These are phyloP conservation scores for Carpatolechia fugitivella DNA, from an alignment of 2,888 invertebrate genomes.

Conservation along the genomic window DNA sequence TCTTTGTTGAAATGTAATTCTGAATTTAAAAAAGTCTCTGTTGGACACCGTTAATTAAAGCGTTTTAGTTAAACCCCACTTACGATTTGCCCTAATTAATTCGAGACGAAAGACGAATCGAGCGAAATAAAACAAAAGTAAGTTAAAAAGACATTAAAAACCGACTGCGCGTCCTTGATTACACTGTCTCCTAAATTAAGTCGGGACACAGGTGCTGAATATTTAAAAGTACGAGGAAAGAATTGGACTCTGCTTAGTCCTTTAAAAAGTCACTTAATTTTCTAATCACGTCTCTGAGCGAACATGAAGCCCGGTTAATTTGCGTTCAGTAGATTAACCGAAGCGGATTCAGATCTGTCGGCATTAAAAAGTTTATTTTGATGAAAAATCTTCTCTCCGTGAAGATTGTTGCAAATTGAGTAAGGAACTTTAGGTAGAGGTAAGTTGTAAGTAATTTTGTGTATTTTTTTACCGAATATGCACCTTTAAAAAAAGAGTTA, in stretches of 20 bases:
- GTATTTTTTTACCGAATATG: too few relatives aligned
- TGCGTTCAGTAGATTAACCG: constrained; percentile 8
- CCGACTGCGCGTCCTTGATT: constrained; percentile 47
- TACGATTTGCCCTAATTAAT: constrained; percentile 14
- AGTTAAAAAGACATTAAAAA: constrained; percentile 53
- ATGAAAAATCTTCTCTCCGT: not conserved
- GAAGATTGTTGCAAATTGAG: too few relatives aligned
- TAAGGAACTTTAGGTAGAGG: too few relatives aligned
- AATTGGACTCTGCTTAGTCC: constrained; percentile 22
- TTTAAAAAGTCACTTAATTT: constrained; percentile 21
- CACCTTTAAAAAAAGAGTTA: too few relatives aligned
- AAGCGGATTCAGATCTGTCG: not conserved
- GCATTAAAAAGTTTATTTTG: not conserved
- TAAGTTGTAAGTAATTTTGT: too few relatives aligned
- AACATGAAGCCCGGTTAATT: constrained; percentile 19
- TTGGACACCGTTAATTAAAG: constrained; percentile 8
- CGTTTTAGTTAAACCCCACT: constrained; percentile 4
- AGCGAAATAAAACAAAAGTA: constrained; percentile 33
- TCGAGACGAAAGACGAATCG: constrained; percentile 24
- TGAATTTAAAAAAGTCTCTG: too few relatives aligned
- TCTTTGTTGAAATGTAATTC: too few relatives aligned
- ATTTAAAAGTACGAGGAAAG: constrained; percentile 42
- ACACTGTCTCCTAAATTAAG: constrained; percentile 51
- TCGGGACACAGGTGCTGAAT: constrained; percentile 52
- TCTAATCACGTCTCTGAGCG: constrained; percentile 22